Percentiles rank a stretch among this genome's conserved stretches.
Evolutionary conservation across 2,888 invertebrate species (phyloP).

Genomic region (Ctena decussata): DNA sequence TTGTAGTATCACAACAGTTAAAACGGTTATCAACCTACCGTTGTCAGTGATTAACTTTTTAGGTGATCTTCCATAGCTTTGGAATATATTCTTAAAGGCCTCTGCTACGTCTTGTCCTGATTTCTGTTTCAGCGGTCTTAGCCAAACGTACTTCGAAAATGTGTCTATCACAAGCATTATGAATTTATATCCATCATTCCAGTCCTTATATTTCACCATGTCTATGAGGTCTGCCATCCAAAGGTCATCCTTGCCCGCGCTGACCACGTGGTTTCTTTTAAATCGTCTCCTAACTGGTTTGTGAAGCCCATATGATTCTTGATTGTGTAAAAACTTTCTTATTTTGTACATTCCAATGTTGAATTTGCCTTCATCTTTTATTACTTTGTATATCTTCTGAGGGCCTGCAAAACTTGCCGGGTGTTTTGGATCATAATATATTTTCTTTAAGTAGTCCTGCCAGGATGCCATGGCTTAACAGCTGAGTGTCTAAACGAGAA

Average conservation of each 20-base stretch:
- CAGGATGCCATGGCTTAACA: constrained; percentile 39
- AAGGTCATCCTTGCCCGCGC: constrained; percentile 49
- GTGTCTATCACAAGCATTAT: constrained; percentile 49
- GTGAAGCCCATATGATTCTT: constrained; percentile 47
- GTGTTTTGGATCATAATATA: constrained; percentile 46
- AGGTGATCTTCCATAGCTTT: constrained; percentile 33
- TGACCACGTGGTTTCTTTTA: constrained; percentile 23
- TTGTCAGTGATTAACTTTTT: constrained; percentile 39
- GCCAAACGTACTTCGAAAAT: constrained; percentile 51
- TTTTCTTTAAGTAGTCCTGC: constrained; percentile 49
- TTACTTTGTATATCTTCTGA: constrained; percentile 48
- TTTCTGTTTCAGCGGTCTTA: constrained; percentile 42
- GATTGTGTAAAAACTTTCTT: constrained; percentile 46
- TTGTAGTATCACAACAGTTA: constrained; percentile 19
- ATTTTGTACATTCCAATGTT: constrained; percentile 40
- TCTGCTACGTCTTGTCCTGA: constrained; percentile 22
- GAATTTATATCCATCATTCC: constrained; percentile 28
- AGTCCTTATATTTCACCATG: constrained; percentile 41
- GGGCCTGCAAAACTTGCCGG: constrained; percentile 42
- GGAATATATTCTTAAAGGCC: constrained; percentile 44
- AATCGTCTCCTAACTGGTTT: constrained; percentile 23
- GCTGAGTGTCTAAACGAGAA: constrained; percentile 38
- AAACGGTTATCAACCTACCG: constrained; percentile 14
- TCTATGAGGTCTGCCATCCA: constrained; percentile 59
- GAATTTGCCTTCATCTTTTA: constrained; percentile 33